A percentile compares a stretch with the other conserved stretches of the same genome.
phyloP scores from a whole-genome alignment of 2,797 vertebrate species.

The Phoebastria nigripes region DNA sequence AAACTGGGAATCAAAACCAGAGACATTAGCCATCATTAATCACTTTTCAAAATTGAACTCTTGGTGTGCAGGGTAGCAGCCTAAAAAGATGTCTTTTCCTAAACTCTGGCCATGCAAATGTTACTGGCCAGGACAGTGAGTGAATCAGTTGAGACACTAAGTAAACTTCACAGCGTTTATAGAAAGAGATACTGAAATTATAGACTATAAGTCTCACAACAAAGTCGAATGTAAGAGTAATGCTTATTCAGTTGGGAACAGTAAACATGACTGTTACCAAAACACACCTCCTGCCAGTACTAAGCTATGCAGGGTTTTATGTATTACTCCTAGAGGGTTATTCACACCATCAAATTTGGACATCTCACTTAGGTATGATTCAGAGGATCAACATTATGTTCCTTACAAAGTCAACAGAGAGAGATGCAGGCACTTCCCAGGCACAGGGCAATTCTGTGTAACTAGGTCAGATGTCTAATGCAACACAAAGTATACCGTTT shows the following conservation, averaged over 20 bases:
- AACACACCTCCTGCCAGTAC: neutral
- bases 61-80: neutral
- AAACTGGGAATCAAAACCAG: neutral
- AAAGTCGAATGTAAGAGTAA: neutral
- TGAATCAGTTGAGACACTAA: neutral
- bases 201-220: neutral
- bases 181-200: neutral
- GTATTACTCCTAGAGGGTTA: conserved; percentile 35
- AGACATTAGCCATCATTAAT: neutral
- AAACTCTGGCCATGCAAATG: neutral
- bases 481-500: neutral
- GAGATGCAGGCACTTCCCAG: neutral
- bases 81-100: neutral
- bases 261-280: conserved; percentile 20
- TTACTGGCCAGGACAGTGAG: neutral
- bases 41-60: neutral
- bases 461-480: neutral
- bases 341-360: conserved; percentile 24
- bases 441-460: neutral
- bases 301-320: neutral
- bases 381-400: neutral
- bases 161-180: neutral
- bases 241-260: neutral
- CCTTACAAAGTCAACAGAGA: neutral
- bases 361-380: conserved; percentile 37